Evolutionary conservation across 1,140 invertebrate species (phyloP), one percentile per base, ranked within the genome.

Genomic region (Ceratosolen solmsi): DNA sequence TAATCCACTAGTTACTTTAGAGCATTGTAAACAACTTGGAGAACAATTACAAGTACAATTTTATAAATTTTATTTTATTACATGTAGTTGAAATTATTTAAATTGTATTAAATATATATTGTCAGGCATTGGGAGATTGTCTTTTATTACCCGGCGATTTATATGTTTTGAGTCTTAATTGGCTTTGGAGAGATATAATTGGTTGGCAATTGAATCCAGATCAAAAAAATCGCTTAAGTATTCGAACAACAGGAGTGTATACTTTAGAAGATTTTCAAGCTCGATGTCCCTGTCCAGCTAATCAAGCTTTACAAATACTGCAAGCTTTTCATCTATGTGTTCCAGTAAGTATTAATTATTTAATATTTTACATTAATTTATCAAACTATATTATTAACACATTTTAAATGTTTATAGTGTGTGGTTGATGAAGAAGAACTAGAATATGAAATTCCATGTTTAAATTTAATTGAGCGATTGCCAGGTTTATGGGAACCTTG

Each of bases 391-490:
- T 51, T 60, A 27, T 13, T 72, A 1, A 78, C 72, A 68, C 51
- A 51, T 85, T 79, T 71, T 5, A 70, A n/a, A n/a, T n/a, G n/a
- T n/a, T 90, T 89, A 83, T 82, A 95, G 92, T 96, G 94, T 88
- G 95, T 96, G 80, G 93, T 94, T 41, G 95, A 96, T 70, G 94
- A 94, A 4, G 93, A 92, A 38, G 94, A 94, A 86, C 92, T 95
- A 33, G 95, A 96, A 88, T 97, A 95, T 87, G 96, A 97, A 92
- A 96, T 97, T 88, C 96, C 96, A 1, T 94, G 95, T 86, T 94
- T 96, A 84, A 96, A 96, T 89, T 92, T 95, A 63, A 93, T 94
- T 15, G 95, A 96, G 87, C 94, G 94, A 17, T 88, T 96, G 22
- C 93, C 94, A 46, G 95, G 95, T 51, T 89, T 96, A 30, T 97